phyloP scores from a whole-genome alignment of 2,888 invertebrate genomes.

The Athripsodes cinereus region DNA sequence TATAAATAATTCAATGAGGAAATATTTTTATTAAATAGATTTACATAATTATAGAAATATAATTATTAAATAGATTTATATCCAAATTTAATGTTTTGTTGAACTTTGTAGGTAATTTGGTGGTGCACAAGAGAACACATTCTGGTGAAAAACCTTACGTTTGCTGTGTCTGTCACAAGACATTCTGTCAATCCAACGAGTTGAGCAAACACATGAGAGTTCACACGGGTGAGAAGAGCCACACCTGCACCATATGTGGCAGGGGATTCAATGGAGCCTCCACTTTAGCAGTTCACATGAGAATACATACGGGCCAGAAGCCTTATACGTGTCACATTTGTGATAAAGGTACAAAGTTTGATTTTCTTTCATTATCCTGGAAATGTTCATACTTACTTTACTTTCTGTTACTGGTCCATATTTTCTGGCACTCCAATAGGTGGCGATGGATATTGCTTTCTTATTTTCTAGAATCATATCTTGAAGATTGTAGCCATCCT shows the following conservation, averaged over 20 bases:
- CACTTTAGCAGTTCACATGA: slow-evolving; percentile 41
- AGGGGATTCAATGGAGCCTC: slow-evolving; percentile 43
- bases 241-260: slow-evolving; percentile 41
- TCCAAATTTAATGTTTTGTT: too few relatives aligned
- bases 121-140: slow-evolving; percentile 42
- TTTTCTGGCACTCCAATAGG: neutral
- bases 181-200: slow-evolving; percentile 42
- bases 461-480: slow-evolving; percentile 2
- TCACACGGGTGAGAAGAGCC: slow-evolving; percentile 43
- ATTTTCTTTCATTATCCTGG: too few relatives aligned
- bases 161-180: slow-evolving; percentile 41
- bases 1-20: too few relatives aligned
- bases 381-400: neutral
- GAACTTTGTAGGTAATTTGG: slow-evolving; percentile 36
- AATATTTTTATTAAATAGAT: too few relatives aligned
- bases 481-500: too few relatives aligned
- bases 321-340: slow-evolving; percentile 43
- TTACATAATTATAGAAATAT: too few relatives aligned
- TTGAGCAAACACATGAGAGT: slow-evolving; percentile 43
- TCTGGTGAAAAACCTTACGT: slow-evolving; percentile 41
- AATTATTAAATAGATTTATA: too few relatives aligned
- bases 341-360: slow-evolving; percentile 38
- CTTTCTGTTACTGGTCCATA: too few relatives aligned
- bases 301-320: slow-evolving; percentile 43
- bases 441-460: too few relatives aligned